These are phyloP conservation scores for Phoxinus phoxinus DNA, from an alignment of 2,113 vertebrate species.

Conservation along the genomic window DNA sequence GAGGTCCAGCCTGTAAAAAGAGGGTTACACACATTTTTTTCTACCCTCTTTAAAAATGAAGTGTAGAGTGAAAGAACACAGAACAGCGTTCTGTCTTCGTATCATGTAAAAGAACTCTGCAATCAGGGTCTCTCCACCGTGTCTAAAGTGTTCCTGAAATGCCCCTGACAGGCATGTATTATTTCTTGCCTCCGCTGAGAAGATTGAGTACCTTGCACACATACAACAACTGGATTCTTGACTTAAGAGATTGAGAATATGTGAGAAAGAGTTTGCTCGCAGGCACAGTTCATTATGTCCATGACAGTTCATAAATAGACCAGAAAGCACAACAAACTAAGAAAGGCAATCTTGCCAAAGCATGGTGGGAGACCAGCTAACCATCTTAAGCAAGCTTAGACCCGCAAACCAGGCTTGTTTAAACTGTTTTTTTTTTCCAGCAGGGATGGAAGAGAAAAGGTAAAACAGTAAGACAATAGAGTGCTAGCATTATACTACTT, in stretches of 20 bases:
- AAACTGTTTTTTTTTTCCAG: no score
- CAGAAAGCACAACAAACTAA: background rate
- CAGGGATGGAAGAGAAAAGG: no score
- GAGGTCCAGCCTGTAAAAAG: slow-evolving; percentile 53
- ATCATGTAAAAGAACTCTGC: slow-evolving; percentile 9
- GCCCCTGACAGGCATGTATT: background rate
- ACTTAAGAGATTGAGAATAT: background rate
- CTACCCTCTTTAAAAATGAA: background rate
- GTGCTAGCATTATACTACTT: background rate
- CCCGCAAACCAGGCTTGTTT: background rate
- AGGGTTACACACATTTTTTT: slow-evolving; percentile 2
- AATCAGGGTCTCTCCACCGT: background rate
- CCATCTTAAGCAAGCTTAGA: background rate
- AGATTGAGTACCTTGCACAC: slow-evolving; percentile 4
- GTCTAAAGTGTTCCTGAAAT: slow-evolving; percentile 32
- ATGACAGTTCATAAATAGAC: slow-evolving; percentile 8
- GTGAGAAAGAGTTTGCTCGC: slow-evolving; percentile 19
- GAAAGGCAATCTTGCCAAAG: background rate
- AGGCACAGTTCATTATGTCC: background rate
- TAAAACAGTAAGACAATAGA: background rate
- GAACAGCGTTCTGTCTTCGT: background rate
- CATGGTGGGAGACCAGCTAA: background rate
- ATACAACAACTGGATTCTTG: slow-evolving; percentile 4
- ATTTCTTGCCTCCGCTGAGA: slow-evolving; percentile 9
- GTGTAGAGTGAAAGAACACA: background rate